Evolutionary conservation across 2,888 invertebrate species (phyloP).

Genomic region (Aleiodes alternator): DNA sequence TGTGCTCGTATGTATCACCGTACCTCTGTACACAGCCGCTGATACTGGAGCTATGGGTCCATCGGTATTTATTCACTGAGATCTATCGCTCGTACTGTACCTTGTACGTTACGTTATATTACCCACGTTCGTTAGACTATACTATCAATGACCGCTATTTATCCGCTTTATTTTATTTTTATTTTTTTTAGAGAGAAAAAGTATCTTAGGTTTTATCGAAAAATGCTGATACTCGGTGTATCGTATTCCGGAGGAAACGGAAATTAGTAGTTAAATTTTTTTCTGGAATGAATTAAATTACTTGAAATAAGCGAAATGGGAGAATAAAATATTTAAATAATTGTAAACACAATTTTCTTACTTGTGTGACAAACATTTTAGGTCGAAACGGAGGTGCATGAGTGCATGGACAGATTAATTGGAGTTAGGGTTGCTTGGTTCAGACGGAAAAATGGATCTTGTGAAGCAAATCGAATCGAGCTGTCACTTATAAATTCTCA

Average conservation of each 20-base stretch:
- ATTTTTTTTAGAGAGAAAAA: slow-evolving; percentile 4
- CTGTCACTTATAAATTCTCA: too few relatives aligned
- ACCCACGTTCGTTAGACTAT: slow-evolving; percentile 38
- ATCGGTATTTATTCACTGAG: slow-evolving; percentile 41
- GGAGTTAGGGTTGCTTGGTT: too few relatives aligned
- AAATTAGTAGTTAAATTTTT: slow-evolving; percentile 4
- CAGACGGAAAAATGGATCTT: too few relatives aligned
- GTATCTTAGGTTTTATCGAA: slow-evolving; percentile 13
- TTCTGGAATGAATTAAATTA: slow-evolving; percentile 9
- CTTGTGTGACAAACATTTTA: too few relatives aligned
- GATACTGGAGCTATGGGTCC: slow-evolving; percentile 30
- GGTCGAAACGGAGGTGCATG: too few relatives aligned
- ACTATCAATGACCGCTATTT: slow-evolving; percentile 36
- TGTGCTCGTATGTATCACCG: slow-evolving; percentile 45
- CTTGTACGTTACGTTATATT: slow-evolving; percentile 37
- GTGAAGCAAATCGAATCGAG: too few relatives aligned
- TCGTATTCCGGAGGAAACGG: slow-evolving; percentile 27
- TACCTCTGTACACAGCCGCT: slow-evolving; percentile 39
- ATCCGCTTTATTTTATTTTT: neutral
- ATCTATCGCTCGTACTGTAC: slow-evolving; percentile 39
- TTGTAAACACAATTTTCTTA: too few relatives aligned
- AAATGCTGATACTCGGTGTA: slow-evolving; percentile 26
- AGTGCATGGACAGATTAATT: too few relatives aligned
- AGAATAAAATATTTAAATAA: neutral
- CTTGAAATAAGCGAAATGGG: slow-evolving; percentile 8